Percentiles rank a stretch among this genome's conserved stretches.
Conservation (phyloP, 2,797 vertebrate genomes). For the Lemur catta region DNA sequence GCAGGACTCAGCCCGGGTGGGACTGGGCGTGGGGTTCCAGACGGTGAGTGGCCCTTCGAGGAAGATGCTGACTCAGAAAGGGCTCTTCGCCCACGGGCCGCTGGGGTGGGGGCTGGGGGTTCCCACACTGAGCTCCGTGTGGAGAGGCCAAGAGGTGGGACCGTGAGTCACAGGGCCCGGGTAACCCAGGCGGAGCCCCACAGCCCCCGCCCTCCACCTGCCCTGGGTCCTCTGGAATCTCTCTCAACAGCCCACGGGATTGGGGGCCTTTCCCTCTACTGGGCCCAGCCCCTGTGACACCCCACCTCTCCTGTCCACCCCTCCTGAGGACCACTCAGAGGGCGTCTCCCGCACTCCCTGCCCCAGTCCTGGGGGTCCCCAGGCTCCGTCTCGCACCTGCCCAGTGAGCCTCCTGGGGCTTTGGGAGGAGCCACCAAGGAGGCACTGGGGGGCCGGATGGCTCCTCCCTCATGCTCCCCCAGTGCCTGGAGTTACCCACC, state of each 20-base stretch:
- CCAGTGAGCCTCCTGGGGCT: neutral
- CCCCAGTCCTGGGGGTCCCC: neutral
- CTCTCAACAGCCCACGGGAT: accelerated
- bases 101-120: neutral
- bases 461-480: neutral
- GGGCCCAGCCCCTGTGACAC: neutral
- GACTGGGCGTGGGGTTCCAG: neutral
- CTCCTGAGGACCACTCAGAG: neutral
- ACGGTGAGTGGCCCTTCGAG: too few relatives aligned
- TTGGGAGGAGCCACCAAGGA: neutral
- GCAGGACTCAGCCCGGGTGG: neutral
- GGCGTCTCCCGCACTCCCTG: neutral
- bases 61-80: neutral
- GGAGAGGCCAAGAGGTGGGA: neutral
- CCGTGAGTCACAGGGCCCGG: neutral
- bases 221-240: neutral
- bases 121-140: neutral
- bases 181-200: neutral
- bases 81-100: accelerated
- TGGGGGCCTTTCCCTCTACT: neutral
- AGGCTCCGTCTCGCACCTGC: neutral
- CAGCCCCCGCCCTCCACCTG: neutral
- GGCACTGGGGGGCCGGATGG: accelerated
- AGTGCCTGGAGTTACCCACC: neutral
- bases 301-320: neutral